phyloP scores from a whole-genome alignment of 1,140 invertebrate species.

The Zophobas morio region DNA sequence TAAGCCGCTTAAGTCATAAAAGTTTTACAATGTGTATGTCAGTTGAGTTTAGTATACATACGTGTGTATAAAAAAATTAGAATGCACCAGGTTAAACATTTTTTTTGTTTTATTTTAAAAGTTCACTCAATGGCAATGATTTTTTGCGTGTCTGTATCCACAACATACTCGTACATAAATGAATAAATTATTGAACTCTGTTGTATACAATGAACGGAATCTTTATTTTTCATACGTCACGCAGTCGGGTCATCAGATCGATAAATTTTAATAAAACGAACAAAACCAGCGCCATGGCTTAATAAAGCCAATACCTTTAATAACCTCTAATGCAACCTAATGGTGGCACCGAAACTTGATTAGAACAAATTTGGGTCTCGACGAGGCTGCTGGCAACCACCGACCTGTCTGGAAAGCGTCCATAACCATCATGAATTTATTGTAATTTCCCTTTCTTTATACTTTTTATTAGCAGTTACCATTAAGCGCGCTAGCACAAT shows the following conservation, averaged over 20 bases:
- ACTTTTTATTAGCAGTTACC: neutral
- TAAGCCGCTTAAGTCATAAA: too few relatives aligned
- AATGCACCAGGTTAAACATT: too few relatives aligned
- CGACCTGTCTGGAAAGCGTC: slow-evolving; percentile 11
- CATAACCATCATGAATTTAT: slow-evolving; percentile 25
- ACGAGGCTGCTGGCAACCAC: slow-evolving; percentile 3
- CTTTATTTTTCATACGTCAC: slow-evolving; percentile 22
- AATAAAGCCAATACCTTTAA: slow-evolving; percentile 35
- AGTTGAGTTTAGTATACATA: too few relatives aligned
- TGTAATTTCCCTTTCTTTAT: neutral
- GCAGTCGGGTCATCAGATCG: slow-evolving; percentile 26
- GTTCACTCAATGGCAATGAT: too few relatives aligned
- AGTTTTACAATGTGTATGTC: too few relatives aligned
- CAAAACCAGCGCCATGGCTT: slow-evolving; percentile 13
- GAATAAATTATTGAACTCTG: too few relatives aligned
- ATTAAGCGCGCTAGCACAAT: neutral
- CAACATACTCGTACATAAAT: too few relatives aligned
- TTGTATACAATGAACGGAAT: neutral
- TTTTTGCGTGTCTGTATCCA: too few relatives aligned
- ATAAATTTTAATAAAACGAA: slow-evolving; percentile 37
- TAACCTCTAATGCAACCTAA: slow-evolving; percentile 30
- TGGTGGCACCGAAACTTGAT: slow-evolving; percentile 24
- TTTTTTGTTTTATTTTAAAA: too few relatives aligned
- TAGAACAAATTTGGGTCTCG: slow-evolving; percentile 26
- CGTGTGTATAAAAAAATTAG: too few relatives aligned